phyloP scores from a whole-genome alignment of 1,140 invertebrate genomes.

The Diachasmimorpha longicaudata region DNA sequence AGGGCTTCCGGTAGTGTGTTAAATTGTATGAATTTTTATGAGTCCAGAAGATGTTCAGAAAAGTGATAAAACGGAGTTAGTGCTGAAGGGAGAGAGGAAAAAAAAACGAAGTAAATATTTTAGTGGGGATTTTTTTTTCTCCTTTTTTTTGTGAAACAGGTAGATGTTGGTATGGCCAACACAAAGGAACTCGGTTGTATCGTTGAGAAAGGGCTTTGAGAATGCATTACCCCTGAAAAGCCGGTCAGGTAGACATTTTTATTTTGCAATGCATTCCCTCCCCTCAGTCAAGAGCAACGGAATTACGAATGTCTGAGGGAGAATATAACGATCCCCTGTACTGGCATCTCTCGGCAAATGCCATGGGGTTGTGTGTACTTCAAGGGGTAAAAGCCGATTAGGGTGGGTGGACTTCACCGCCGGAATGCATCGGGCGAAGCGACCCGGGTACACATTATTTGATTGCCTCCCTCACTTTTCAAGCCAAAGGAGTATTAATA shows the following conservation, averaged over 20 bases:
- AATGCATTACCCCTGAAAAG: neutral
- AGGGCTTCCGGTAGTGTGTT: no score
- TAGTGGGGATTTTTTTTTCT: neutral
- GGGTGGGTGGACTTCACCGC: neutral
- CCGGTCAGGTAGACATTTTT: neutral
- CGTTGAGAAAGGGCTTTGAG: neutral
- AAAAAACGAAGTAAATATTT: neutral
- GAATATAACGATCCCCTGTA: neutral
- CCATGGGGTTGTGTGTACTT: neutral
- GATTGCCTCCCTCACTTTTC: neutral
- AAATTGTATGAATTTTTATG: neutral
- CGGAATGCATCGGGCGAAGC: neutral
- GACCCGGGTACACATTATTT: neutral
- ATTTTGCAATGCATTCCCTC: neutral
- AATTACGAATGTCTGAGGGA: neutral
- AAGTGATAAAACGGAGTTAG: no score
- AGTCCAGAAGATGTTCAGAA: neutral
- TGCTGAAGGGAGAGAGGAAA: no score
- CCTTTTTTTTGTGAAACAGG: neutral
- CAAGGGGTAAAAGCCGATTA: neutral
- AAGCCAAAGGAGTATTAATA: neutral
- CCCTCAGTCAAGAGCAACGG: neutral
- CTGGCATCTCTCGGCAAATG: neutral
- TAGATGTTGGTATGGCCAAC: neutral
- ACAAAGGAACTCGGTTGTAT: neutral